Base-by-base conservation (phyloP, 1,140 invertebrate species). In the Drosophila varians region DNA sequence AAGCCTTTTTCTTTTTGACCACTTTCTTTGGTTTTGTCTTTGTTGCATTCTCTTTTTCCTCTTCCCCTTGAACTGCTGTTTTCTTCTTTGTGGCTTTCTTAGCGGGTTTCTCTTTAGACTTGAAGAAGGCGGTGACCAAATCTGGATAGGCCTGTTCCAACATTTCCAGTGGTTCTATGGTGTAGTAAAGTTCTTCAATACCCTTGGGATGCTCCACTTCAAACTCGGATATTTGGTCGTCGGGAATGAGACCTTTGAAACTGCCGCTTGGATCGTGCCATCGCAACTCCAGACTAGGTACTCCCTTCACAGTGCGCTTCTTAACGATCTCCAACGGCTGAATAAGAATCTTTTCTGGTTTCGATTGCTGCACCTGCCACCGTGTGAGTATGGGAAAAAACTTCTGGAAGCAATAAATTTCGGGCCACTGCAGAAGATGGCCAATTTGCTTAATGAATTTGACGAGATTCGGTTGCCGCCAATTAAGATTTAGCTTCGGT, bases 341-440 rank as follows among this genome's bases (percentile, higher is more conserved):
- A 0, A 90, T 47, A 76, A 87, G 51, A 0, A 6, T 12, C 4
- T 48, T 28, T 7, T 43, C 53, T 12, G 64, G 18, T 0, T 42
- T 14, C 0, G 51, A 12, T 23, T 89, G 75, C 40, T 73, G 80
- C 69, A 71, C 91, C 48, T 90, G 94, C 95, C 95, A 96, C 43
- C 95, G 93, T 1, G 95, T 96, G 3, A 95, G 82, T 9, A 97
- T 83, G 0, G 96, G 95, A 52, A 97, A 92, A 64, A 96, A 94
- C 91, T 97, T 97, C 70, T 95, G 93, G 57, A 96, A 94, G 36
- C 94, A 93, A 84, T 97, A 96, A 18, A 94, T 92, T 80, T 94
- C 93, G n/a, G 94, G 93, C 96, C 96, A 97, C 56, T 92, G 92
- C 36, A 96, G 84, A 76, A 94, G 93, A 52, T 91, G 92, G 0